A percentile compares a stretch with the other conserved stretches of the same genome.
Conservation (phyloP, 2,797 vertebrate genomes). For the Hydrophis major region DNA sequence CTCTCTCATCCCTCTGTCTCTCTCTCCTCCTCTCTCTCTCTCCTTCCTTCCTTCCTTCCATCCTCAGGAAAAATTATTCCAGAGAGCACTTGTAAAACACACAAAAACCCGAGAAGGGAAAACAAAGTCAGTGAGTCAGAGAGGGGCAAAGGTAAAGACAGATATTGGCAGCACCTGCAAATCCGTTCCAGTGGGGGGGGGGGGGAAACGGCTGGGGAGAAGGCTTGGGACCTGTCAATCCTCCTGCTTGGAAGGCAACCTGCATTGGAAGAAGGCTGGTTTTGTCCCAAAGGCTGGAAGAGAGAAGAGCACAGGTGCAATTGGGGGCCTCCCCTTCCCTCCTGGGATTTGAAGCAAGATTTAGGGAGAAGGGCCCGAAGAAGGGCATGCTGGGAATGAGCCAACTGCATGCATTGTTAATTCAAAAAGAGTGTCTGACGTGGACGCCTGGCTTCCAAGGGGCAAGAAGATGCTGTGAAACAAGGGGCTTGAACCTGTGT, state of each 20-base stretch:
- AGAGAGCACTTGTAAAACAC: not conserved
- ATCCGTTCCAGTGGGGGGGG: not conserved
- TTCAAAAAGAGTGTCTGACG: constrained; percentile 1
- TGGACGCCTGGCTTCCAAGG: not conserved
- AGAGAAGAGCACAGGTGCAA: not conserved
- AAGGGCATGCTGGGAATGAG: not conserved
- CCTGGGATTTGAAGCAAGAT: constrained; percentile 23
- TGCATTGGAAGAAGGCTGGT: not conserved
- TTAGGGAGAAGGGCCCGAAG: constrained; percentile 9
- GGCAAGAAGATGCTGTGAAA: constrained; percentile 17
- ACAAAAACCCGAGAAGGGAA: too few relatives aligned
- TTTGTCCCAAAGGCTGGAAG: not conserved
- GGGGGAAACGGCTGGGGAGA: too few relatives aligned
- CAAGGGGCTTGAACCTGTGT: constrained; percentile 12
- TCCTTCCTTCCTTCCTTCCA: not conserved
- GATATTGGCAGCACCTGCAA: not conserved
- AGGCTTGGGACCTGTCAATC: not conserved
- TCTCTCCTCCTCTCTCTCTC: too few relatives aligned
- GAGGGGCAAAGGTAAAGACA: not conserved
- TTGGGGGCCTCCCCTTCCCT: not conserved
- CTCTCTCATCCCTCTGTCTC: too few relatives aligned
- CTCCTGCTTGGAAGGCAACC: not conserved
- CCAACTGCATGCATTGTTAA: constrained; percentile 17
- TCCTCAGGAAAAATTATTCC: not conserved
- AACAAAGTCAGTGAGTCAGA: not conserved